Conservation (phyloP, 1,140 invertebrate genomes). For the Littorina saxatilis region DNA sequence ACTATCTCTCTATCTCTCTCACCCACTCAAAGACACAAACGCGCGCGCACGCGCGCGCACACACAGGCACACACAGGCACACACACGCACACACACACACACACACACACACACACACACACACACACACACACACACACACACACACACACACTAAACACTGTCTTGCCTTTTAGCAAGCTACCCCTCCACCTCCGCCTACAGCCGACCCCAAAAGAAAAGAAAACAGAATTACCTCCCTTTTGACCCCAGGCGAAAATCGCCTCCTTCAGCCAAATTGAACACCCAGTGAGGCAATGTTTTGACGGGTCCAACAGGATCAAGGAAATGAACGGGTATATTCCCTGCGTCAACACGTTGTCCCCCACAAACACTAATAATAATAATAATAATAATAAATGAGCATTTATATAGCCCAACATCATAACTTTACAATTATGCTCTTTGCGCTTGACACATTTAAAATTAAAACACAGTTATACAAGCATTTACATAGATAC, state of each 20-base stretch:
- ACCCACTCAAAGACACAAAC: neutral
- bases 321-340: too few relatives aligned
- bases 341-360: too few relatives aligned
- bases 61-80: neutral
- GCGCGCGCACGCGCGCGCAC: neutral
- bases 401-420: too few relatives aligned
- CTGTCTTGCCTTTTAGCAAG: neutral
- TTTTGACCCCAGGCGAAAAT: neutral
- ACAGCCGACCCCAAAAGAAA: neutral
- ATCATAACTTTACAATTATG: too few relatives aligned
- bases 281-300: neutral
- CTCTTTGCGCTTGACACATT: too few relatives aligned
- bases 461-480: too few relatives aligned
- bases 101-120: conserved; percentile 15
- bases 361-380: too few relatives aligned
- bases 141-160: neutral
- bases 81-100: conserved; percentile 11
- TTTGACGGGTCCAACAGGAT: neutral
- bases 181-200: neutral
- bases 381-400: too few relatives aligned
- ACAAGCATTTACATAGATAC: too few relatives aligned
- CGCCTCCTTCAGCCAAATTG: too few relatives aligned
- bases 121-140: neutral
- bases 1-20: neutral
- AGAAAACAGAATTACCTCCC: neutral